Base-by-base conservation (phyloP, 2,113 vertebrate genomes). In the Eudyptes chrysolophus region DNA sequence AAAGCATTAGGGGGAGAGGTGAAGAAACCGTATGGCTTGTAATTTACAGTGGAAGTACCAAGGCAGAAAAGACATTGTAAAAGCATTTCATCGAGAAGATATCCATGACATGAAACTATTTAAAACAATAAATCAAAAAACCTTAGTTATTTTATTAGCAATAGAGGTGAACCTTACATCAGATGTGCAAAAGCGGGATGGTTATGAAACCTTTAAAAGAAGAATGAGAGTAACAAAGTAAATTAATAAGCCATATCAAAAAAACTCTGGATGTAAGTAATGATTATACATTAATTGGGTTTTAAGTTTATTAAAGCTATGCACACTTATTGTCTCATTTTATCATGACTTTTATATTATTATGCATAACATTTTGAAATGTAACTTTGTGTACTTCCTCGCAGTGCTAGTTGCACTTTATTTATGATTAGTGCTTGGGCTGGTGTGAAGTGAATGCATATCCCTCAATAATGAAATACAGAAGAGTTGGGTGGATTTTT, bases 381-480 rank as follows among this genome's bases (percentile, higher is more conserved):
- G 84, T 89, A 96, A 96, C 96, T 95, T 96, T 97, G 96, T 98
- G 89, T 98, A 97, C 92, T 97, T 97, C 94, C 93, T 97, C n/a
- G 36, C 87, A 96, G 95, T 90, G 94, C 94, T 98, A 97, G 96
- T 97, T 98, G 95, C 88, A 76, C 72, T 94, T 98, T 97, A 97
- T 98, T 98, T 97, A 97, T 96, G 96, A 98, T 97, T 97, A 98
- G 97, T 80, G 87, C 85, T 97, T 83, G 84, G 96, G 95, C 93
- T 97, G 94, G 89, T 98, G 98, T 98, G 98, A 97, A 98, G 94
- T 94, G 98, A 98, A 98, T 98, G 96, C 97, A 97, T 96, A 98
- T 98, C 94, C 94, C 92, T 98, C 98, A 98, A 97, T 98, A 98
- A 98, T 84, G 92, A 97, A 98, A 89, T 61, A 91, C 66, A 87